These are phyloP conservation scores for Cynocephalus volans DNA, from an alignment of 2,113 vertebrate species.

Conservation along the genomic window DNA sequence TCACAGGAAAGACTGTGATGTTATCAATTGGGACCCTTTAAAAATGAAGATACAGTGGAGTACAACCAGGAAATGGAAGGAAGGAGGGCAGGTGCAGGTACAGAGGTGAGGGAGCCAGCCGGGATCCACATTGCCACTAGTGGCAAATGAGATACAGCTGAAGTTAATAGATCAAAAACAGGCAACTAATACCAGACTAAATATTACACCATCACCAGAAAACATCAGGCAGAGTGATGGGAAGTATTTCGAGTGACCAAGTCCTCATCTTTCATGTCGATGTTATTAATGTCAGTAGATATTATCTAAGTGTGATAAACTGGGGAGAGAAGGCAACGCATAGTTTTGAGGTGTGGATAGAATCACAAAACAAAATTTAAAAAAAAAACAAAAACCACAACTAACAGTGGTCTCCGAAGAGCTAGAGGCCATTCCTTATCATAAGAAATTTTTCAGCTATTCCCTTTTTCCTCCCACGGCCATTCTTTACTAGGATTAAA, in stretches of 20 bases:
- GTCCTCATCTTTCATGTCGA: neutral
- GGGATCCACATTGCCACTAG: no score
- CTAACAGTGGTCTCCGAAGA: neutral
- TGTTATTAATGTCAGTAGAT: neutral
- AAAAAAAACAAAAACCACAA: neutral
- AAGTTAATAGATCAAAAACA: neutral
- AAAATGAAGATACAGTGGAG: neutral
- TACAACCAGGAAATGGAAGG: neutral
- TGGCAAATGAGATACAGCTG: neutral
- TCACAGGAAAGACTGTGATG: neutral
- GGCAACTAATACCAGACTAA: neutral
- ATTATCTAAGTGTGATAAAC: neutral
- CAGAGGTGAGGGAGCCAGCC: neutral
- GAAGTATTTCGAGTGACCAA: neutral
- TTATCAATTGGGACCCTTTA: neutral
- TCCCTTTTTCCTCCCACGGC: neutral
- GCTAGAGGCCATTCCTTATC: no score
- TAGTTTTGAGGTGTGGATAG: neutral
- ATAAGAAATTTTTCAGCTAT: neutral
- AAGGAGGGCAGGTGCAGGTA: no score
- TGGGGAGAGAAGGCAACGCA: neutral
- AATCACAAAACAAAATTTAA: neutral
- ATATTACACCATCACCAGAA: no score
- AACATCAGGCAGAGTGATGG: rapidly evolving
- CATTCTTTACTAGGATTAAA: neutral